Evolutionary conservation across 2,888 invertebrate species (phyloP).

Genomic region (Dione vanillae): DNA sequence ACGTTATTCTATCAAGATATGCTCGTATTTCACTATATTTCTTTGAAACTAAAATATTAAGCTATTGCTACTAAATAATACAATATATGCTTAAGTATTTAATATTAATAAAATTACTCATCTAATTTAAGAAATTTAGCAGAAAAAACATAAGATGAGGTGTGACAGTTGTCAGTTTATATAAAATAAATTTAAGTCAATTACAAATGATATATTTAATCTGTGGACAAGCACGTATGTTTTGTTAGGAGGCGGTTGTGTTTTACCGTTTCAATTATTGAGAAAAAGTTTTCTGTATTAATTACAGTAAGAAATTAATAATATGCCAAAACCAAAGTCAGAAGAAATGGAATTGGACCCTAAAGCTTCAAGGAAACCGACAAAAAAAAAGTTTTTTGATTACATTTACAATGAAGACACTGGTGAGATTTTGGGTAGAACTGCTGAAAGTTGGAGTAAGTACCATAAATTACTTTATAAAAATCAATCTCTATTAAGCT

Average conservation of each 20-base stretch:
- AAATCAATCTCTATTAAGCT: too few relatives aligned
- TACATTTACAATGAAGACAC: conserved; percentile 75
- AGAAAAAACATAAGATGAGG: not conserved
- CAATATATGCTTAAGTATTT: too few relatives aligned
- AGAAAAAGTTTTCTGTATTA: conserved; percentile 29
- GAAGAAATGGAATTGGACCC: conserved; percentile 74
- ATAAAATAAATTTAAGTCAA: not conserved
- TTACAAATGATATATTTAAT: conserved; percentile 19
- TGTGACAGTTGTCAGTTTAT: not conserved
- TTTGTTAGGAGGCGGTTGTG: conserved; percentile 36
- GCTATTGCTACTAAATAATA: too few relatives aligned
- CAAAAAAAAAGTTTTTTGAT: conserved; percentile 55
- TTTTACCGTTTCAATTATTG: conserved; percentile 19
- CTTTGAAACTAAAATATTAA: too few relatives aligned
- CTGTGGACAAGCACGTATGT: conserved; percentile 31
- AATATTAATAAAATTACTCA: too few relatives aligned
- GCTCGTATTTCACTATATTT: too few relatives aligned
- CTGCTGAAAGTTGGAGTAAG: conserved; percentile 83
- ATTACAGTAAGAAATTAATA: conserved; percentile 45
- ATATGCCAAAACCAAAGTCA: conserved; percentile 59
- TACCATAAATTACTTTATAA: not conserved
- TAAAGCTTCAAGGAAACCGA: conserved; percentile 56
- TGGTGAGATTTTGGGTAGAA: conserved; percentile 75
- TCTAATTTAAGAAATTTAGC: not conserved
- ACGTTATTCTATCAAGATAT: not conserved